Conservation (phyloP, 2,888 invertebrate species). For the Lycia hirtaria region DNA sequence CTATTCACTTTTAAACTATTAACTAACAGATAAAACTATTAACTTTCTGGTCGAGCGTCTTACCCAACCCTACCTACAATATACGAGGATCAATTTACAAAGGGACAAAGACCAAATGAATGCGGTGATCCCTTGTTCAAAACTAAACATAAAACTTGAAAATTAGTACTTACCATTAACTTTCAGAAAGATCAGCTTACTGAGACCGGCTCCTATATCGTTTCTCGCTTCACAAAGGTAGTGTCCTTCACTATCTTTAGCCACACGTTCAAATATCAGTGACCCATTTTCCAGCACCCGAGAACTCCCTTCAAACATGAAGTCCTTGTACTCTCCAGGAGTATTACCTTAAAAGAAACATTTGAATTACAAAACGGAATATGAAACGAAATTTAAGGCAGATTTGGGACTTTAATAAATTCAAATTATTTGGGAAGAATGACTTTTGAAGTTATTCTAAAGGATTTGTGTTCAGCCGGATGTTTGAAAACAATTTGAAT, state of each 20-base stretch:
- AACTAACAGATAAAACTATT: conserved; percentile 5
- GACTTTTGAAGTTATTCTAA: conserved; percentile 28
- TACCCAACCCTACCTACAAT: conserved; percentile 8
- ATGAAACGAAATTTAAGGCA: conserved; percentile 16
- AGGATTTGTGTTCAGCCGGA: conserved; percentile 28
- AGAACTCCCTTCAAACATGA: conserved; percentile 91
- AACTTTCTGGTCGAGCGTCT: conserved; percentile 4
- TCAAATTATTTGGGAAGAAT: conserved; percentile 24
- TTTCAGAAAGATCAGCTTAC: conserved; percentile 95
- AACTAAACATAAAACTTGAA: conserved; percentile 8
- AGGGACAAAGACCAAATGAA: conserved; percentile 13
- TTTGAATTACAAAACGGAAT: conserved; percentile 27
- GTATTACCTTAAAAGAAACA: conserved; percentile 78
- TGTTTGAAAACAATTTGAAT: conserved; percentile 31
- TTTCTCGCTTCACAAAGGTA: conserved; percentile 97
- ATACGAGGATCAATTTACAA: conserved; percentile 16
- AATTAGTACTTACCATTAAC: conserved; percentile 90
- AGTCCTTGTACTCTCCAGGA: conserved; percentile 93
- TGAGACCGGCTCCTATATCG: conserved; percentile 95
- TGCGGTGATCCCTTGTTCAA: conserved; percentile 8
- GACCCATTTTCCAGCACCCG: conserved; percentile 93
- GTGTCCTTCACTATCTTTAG: conserved; percentile 95
- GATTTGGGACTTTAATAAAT: conserved; percentile 28
- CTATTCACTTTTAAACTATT: too few relatives aligned
- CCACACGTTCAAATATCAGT: conserved; percentile 92